These are phyloP conservation scores for Cryptosula pallasiana DNA, from an alignment of 2,888 invertebrate genomes.

Conservation along the genomic window DNA sequence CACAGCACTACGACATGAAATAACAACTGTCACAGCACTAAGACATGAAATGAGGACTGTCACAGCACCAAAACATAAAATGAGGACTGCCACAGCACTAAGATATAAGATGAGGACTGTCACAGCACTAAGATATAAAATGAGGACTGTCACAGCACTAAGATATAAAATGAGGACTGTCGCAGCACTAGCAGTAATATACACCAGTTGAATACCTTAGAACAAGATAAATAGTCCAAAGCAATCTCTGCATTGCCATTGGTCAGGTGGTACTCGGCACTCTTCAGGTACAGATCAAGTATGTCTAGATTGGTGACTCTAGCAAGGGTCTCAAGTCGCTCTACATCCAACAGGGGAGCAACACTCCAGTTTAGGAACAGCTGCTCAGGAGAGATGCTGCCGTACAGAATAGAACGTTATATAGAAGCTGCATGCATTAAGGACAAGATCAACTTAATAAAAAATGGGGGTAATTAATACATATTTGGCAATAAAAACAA, in stretches of 20 bases:
- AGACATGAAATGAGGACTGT: no score
- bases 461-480: no score
- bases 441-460: no score
- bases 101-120: no score
- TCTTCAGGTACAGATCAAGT: conserved; percentile 14
- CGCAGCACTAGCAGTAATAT: neutral
- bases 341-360: neutral
- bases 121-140: no score
- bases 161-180: no score
- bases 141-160: no score
- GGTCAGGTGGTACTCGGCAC: neutral
- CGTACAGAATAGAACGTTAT: neutral
- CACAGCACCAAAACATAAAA: no score
- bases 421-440: neutral
- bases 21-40: no score
- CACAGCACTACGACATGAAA: no score
- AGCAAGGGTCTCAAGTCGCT: neutral
- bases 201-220: conserved; percentile 7
- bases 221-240: neutral
- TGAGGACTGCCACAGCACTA: no score
- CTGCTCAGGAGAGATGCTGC: conserved; percentile 13
- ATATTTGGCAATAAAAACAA: no score
- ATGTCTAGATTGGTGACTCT: neutral
- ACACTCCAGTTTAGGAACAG: conserved; percentile 19
- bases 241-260: neutral